A percentile compares a stretch with the other conserved stretches of the same genome.
phyloP scores from a whole-genome alignment of 2,797 vertebrate genomes.

The Nannoperca australis region DNA sequence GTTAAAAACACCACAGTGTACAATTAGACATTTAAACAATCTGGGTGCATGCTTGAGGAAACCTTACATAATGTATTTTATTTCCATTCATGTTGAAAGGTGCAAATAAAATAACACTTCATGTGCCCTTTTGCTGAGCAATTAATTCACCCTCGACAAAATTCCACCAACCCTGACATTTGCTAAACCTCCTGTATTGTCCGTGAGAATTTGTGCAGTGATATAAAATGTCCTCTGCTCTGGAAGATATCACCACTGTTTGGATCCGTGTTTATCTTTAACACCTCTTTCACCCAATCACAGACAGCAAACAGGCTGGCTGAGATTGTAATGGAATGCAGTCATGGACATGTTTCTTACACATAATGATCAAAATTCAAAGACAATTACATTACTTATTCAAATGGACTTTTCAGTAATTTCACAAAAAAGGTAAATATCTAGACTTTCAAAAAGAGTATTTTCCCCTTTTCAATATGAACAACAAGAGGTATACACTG shows the following conservation, averaged over 20 bases:
- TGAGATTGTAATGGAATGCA: background rate
- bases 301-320: background rate
- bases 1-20: background rate
- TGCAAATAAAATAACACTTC: background rate
- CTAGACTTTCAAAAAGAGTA: background rate
- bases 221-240: background rate
- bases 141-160: conserved; percentile 7
- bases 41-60: background rate
- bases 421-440: background rate
- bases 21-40: background rate
- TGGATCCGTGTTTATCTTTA: background rate
- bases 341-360: background rate
- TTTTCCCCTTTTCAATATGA: background rate
- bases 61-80: background rate
- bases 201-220: background rate
- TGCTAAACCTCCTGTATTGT: background rate
- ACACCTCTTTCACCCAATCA: background rate
- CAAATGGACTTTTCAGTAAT: background rate
- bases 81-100: background rate
- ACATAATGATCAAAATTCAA: background rate
- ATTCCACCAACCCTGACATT: conserved; percentile 1
- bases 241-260: background rate
- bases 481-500: background rate
- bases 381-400: background rate
- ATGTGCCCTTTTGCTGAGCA: background rate